Conservation (phyloP, 2,888 invertebrate species). For the Mythimna ferrago region DNA sequence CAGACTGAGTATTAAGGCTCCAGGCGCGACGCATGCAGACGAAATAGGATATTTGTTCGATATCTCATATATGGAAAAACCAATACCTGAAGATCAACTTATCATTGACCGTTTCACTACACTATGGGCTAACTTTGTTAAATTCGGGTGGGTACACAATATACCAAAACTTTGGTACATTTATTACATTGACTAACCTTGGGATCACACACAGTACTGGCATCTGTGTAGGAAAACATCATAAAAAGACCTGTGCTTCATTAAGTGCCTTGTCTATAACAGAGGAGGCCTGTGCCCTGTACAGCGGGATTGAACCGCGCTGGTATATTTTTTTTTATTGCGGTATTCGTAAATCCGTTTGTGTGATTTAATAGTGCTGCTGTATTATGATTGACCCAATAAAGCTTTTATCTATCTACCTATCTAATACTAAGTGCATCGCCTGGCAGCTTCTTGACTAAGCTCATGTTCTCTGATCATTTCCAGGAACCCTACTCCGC, state of each 20-base stretch:
- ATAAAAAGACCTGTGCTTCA: background rate
- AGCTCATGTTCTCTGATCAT: background rate
- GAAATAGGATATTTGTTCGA: conserved; percentile 76
- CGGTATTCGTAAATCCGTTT: background rate
- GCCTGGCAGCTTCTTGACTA: background rate
- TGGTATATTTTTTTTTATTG: background rate
- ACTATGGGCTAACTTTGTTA: conserved; percentile 76
- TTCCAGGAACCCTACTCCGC: conserved; percentile 73
- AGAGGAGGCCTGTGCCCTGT: background rate
- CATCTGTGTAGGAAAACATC: background rate
- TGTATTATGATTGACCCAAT: too few species aligned
- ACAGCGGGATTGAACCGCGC: background rate
- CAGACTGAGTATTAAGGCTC: conserved; percentile 63
- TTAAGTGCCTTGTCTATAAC: background rate
- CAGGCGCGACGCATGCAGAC: conserved; percentile 72
- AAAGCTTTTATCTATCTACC: too few species aligned
- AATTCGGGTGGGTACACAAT: conserved; percentile 68
- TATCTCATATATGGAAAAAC: conserved; percentile 62
- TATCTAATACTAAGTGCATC: too few species aligned
- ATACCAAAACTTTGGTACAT: too few species aligned
- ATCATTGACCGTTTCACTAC: conserved; percentile 73
- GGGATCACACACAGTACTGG: background rate
- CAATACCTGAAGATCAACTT: conserved; percentile 68
- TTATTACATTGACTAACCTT: background rate
- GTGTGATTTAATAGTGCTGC: too few species aligned